phyloP scores from a whole-genome alignment of 2,113 vertebrate species.

The Eulacestoma nigropectus region DNA sequence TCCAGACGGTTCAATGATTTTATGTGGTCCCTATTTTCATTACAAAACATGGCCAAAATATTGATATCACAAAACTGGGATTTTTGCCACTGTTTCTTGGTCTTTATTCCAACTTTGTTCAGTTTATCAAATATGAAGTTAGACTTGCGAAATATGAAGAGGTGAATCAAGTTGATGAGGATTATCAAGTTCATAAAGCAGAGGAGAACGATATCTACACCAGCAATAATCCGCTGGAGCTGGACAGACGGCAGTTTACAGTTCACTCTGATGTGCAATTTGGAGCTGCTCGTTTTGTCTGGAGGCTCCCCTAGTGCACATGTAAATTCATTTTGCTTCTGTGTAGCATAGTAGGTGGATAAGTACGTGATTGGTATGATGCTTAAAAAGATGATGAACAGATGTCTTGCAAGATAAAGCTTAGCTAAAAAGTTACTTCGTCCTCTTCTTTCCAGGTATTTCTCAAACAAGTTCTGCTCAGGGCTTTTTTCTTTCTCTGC shows the following conservation, averaged over 20 bases:
- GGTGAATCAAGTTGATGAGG: slow-evolving; percentile 90
- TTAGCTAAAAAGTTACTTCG: slow-evolving; percentile 97
- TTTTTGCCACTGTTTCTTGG: slow-evolving; percentile 93
- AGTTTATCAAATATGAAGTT: slow-evolving; percentile 99
- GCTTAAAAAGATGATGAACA: slow-evolving; percentile 96
- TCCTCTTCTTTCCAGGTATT: slow-evolving; percentile 93
- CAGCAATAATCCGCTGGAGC: slow-evolving; percentile 95
- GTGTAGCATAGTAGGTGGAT: slow-evolving; percentile 91
- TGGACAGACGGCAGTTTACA: slow-evolving; percentile 96
- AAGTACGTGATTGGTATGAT: slow-evolving; percentile 94
- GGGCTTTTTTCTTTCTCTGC: slow-evolving; percentile 99
- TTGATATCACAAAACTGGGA: slow-evolving; percentile 99
- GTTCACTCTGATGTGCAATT: slow-evolving; percentile 84
- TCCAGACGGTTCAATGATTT: slow-evolving; percentile 97
- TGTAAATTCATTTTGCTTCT: slow-evolving; percentile 96
- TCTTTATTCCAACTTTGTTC: slow-evolving; percentile 97
- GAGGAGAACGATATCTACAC: slow-evolving; percentile 88
- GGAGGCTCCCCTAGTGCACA: slow-evolving; percentile 90
- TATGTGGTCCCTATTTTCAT: slow-evolving; percentile 98
- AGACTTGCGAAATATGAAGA: slow-evolving; percentile 97
- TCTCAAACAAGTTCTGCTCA: slow-evolving; percentile 97
- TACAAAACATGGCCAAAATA: slow-evolving; percentile 98
- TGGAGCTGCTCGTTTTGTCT: slow-evolving; percentile 82
- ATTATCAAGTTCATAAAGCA: slow-evolving; percentile 97
- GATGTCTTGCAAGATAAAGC: slow-evolving; percentile 89